Conservation (phyloP, 2,113 vertebrate species). For the Myrmophylax atrothorax region DNA sequence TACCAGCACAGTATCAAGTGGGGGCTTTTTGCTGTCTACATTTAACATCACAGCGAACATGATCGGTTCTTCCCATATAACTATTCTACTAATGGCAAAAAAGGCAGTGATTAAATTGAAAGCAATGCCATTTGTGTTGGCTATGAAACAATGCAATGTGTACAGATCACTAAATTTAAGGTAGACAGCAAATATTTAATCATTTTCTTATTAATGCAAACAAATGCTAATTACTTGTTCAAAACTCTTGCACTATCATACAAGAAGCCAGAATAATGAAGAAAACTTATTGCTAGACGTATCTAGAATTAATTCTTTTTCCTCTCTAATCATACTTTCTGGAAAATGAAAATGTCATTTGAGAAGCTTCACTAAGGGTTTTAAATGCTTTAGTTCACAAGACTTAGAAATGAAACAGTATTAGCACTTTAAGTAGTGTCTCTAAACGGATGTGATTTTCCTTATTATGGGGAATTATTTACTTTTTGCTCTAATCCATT, state of each 20-base stretch:
- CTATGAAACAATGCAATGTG: constrained; percentile 76
- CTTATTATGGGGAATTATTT: background rate
- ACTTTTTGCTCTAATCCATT: constrained; percentile 6
- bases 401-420: constrained; percentile 6
- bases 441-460: background rate
- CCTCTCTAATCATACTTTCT: background rate
- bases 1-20: constrained; percentile 84
- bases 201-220: constrained; percentile 64
- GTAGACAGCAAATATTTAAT: constrained; percentile 75
- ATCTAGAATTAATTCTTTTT: background rate
- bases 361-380: background rate
- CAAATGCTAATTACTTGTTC: constrained; percentile 62
- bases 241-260: background rate
- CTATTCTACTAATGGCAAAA: constrained; percentile 78
- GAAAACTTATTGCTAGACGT: background rate
- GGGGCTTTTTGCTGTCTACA: constrained; percentile 83
- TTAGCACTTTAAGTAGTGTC: background rate
- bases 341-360: background rate
- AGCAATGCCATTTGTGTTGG: constrained; percentile 79
- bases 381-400: background rate
- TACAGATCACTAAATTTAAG: constrained; percentile 72
- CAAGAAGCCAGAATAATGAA: background rate
- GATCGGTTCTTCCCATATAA: constrained; percentile 75
- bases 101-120: constrained; percentile 77
- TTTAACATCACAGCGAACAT: constrained; percentile 77